Conservation (phyloP, 1,140 invertebrate genomes). For the Sycophaga agraensis region DNA sequence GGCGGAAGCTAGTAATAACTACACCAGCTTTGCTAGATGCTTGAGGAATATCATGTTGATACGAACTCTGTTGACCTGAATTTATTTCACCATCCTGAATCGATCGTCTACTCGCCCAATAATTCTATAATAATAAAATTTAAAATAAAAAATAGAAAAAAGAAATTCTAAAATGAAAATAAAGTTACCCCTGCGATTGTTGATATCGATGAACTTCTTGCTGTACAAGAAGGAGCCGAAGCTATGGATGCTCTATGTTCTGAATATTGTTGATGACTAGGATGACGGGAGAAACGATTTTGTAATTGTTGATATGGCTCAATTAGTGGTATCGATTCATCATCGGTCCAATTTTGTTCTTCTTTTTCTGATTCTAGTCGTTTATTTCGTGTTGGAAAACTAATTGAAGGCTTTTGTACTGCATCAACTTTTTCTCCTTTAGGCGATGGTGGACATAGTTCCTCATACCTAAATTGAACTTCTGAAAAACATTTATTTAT, state of each 20-base stretch:
- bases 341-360: conserved; percentile 32
- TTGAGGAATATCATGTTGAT: conserved; percentile 63
- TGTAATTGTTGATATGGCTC: conserved; percentile 18
- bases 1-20: conserved; percentile 88
- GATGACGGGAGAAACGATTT: too few species aligned
- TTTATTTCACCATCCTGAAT: conserved; percentile 53
- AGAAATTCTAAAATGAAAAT: too few species aligned
- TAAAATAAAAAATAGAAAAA: too few species aligned
- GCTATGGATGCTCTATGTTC: conserved; percentile 43
- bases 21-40: conserved; percentile 78
- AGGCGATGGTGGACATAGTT: conserved; percentile 28
- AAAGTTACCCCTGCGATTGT: conserved; percentile 26
- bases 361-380: conserved; percentile 31
- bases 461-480: conserved; percentile 42
- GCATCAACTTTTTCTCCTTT: conserved; percentile 31
- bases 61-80: conserved; percentile 58
- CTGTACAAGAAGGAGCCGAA: conserved; percentile 37
- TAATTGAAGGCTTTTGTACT: conserved; percentile 5
- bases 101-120: conserved; percentile 52
- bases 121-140: conserved; percentile 46
- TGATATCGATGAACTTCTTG: conserved; percentile 43
- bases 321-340: conserved; percentile 22
- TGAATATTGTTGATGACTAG: background rate
- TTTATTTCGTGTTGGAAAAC: background rate
- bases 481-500: conserved; percentile 33